A percentile compares a stretch with the other conserved stretches of the same genome.
Conservation (phyloP, 2,797 vertebrate genomes). For the Sebastes diaconus region DNA sequence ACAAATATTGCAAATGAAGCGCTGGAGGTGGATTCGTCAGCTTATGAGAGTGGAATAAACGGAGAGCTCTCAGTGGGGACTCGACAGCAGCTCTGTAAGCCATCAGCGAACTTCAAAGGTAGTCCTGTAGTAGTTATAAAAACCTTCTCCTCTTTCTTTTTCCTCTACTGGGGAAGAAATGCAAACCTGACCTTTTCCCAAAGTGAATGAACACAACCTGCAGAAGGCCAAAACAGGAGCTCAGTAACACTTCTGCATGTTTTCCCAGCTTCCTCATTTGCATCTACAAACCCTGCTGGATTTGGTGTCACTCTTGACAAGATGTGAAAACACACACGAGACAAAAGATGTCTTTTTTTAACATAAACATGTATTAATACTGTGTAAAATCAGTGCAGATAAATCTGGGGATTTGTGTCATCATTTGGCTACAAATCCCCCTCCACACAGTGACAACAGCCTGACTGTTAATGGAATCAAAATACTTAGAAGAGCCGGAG, state of each 20-base stretch:
- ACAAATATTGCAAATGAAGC: slow-evolving; percentile 49
- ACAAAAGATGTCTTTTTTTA: slow-evolving; percentile 17
- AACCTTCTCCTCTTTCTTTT: slow-evolving; percentile 23
- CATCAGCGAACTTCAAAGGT: slow-evolving; percentile 40
- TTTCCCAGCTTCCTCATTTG: slow-evolving; percentile 36
- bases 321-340: not conserved
- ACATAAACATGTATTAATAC: slow-evolving; percentile 21
- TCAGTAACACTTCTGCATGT: slow-evolving; percentile 14
- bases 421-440: slow-evolving; percentile 32
- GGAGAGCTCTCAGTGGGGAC: not conserved
- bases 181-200: slow-evolving; percentile 31
- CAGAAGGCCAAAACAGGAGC: slow-evolving; percentile 10
- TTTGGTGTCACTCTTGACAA: slow-evolving; percentile 16
- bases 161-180: slow-evolving; percentile 4
- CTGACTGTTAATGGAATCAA: slow-evolving; percentile 31
- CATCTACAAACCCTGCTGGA: slow-evolving; percentile 35
- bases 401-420: slow-evolving; percentile 34
- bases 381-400: slow-evolving; percentile 4
- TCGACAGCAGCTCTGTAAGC: slow-evolving; percentile 27
- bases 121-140: not conserved
- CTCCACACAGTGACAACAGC: slow-evolving; percentile 11
- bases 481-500: slow-evolving; percentile 2
- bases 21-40: slow-evolving; percentile 2
- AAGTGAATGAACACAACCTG: slow-evolving; percentile 9
- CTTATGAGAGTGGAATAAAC: not conserved